Base-by-base conservation (phyloP, 1,140 invertebrate genomes). In the Amphibalanus amphitrite region DNA sequence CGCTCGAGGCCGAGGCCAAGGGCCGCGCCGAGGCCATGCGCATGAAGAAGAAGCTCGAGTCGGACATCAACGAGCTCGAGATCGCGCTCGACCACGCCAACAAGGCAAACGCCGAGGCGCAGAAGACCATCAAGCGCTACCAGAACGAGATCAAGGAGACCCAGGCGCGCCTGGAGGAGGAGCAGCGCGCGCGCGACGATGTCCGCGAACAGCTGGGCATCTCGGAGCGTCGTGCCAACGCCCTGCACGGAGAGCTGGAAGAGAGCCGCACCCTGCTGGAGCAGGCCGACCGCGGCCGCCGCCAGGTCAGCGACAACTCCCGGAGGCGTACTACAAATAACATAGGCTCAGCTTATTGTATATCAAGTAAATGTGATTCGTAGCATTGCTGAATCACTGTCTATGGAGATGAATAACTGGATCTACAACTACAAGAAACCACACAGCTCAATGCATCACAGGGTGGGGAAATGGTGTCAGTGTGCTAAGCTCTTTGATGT, bases 261-360 rank as follows among this genome's bases (percentile, higher is more conserved):
- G 84, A 85, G 75, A 79, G 83, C 67, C 78, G 83, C 72, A 81
- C 80, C 69, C 79, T 82, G 72, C 83, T 97, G 77, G 95, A 98
- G 87, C 92, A 96, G 82, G 91, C 96, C 76, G 95, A 98, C 82
- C 90, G 95, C 77, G 94, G 90, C 76, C 91, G 96, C 80, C 91
- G 96, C 81, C 91, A 59, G 47, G 47, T 59, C 47, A 79, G 84
- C 29, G 84, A 84, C 79, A 84, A 72, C 77, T 86, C 10, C 84
- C 86, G 77, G 77, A 85, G n/a, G n/a, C 76, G 85, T n/a, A n/a
- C n/a, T n/a, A n/a, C n/a, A n/a, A n/a, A n/a, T n/a, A n/a, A n/a
- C n/a, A n/a, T n/a, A n/a, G n/a, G n/a, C n/a, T n/a, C n/a, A n/a
- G n/a, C n/a, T n/a, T n/a, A n/a, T n/a, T n/a, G n/a, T n/a, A n/a